phyloP scores from a whole-genome alignment of 2,113 vertebrate genomes.

The Dolichotis patagonum region DNA sequence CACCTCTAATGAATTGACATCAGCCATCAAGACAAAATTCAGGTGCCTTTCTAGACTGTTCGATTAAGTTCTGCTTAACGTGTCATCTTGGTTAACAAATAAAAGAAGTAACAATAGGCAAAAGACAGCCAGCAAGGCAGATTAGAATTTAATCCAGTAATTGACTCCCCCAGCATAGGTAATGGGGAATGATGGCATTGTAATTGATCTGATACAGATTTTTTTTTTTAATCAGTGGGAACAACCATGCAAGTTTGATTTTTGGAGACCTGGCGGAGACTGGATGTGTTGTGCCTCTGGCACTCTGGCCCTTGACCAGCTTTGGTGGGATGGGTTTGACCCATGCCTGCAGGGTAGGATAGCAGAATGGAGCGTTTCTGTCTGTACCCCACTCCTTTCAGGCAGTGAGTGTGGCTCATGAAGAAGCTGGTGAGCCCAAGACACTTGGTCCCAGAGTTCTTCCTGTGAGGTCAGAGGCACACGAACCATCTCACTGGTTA shows the following conservation, averaged over 20 bases:
- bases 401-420: neutral
- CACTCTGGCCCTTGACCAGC: neutral
- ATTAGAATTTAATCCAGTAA: slow-evolving; percentile 74
- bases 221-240: neutral
- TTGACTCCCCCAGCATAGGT: slow-evolving; percentile 60
- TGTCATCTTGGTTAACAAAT: slow-evolving; percentile 51
- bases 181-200: slow-evolving; percentile 45
- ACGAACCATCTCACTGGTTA: neutral
- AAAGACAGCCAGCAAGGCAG: slow-evolving; percentile 64
- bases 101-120: neutral
- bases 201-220: slow-evolving; percentile 62
- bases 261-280: neutral
- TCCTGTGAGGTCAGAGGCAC: neutral
- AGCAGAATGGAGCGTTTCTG: neutral
- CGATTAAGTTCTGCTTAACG: slow-evolving; percentile 55
- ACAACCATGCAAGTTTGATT: neutral
- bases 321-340: neutral
- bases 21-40: neutral
- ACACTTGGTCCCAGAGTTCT: neutral
- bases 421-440: neutral
- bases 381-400: neutral
- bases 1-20: slow-evolving; percentile 32
- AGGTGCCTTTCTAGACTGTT: slow-evolving; percentile 29
- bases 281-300: neutral
- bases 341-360: neutral